Evolutionary conservation across 2,797 vertebrate species (phyloP), one percentile per base, ranked within the genome.

Genomic region (Percopsis omiscomaycus): DNA sequence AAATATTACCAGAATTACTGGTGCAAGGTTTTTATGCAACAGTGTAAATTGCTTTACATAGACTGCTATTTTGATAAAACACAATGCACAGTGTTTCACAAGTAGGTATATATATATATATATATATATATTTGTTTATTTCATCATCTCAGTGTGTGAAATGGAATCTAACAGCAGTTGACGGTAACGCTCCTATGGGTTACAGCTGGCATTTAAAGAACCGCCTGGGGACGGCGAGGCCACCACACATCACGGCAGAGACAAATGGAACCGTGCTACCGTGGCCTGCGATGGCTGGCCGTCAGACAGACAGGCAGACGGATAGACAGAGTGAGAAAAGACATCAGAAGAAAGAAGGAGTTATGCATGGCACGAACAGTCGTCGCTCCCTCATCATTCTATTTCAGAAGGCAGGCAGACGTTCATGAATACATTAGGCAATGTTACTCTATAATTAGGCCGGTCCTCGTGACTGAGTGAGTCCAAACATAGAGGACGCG

Each of bases 371-470:
- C 29, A 59, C 50, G 32, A 45, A 42, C 54, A 69, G 61, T 79
- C 56, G 65, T 65, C 73, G 64, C 64, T 57, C 68, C 60, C 61
- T 52, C 73, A 74, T 81, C 64, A 56, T 68, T 79, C 64, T 75
- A 73, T 82, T 76, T 82, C 68, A 61, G 72, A 77, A 68, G 59
- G 56, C 74, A 67, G 65, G 75, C 78, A 70, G 32, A 68, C 81
- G 75, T 85, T 85, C 77, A 69, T 75, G 82, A 83, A 84, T 70
- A 69, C 75, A 85, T 81, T 77, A 77, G 67, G 52, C 77, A 66
- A 71, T 49, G 61, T 37, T 65, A 46, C 78, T 67, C 79, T 87
- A 83, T 88, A 84, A 86, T 86, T 85, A 83, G 71, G 73, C 63
- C 57, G 77, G 75, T 80, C 66, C 73, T 68, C 57, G 54, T 77